Conservation (phyloP, 2,888 invertebrate species). For the Nephrotoma appendiculata region DNA sequence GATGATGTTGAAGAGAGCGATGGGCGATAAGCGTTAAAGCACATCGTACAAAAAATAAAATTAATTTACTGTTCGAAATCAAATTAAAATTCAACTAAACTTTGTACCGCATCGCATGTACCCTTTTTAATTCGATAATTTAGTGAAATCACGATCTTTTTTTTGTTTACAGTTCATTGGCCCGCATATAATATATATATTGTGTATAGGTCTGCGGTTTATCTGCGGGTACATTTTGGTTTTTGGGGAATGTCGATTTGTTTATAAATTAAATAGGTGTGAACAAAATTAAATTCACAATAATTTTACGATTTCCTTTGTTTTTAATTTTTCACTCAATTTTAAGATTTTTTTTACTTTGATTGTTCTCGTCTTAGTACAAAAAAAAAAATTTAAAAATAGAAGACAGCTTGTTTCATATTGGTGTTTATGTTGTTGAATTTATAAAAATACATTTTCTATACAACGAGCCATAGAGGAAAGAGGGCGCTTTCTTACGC, state of each 20-base stretch:
- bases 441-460: background rate
- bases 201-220: too few species aligned
- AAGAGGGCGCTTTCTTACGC: background rate
- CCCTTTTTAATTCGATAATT: background rate
- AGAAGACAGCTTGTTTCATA: background rate
- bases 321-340: background rate
- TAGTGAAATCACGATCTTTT: background rate
- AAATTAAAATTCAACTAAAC: background rate
- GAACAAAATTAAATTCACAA: background rate
- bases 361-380: background rate
- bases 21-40: background rate
- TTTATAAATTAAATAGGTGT: background rate
- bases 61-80: background rate
- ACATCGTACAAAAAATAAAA: background rate
- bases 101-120: background rate
- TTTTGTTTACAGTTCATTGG: background rate
- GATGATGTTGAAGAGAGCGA: background rate
- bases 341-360: background rate
- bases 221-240: too few species aligned
- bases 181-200: background rate
- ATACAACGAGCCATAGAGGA: background rate
- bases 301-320: background rate
- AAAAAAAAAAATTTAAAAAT: background rate
- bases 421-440: background rate
- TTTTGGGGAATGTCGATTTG: background rate